Percentiles rank a stretch among this genome's conserved stretches.
These are phyloP conservation scores for Drosophila bocqueti DNA, from an alignment of 1,140 invertebrate genomes.

Conservation along the genomic window DNA sequence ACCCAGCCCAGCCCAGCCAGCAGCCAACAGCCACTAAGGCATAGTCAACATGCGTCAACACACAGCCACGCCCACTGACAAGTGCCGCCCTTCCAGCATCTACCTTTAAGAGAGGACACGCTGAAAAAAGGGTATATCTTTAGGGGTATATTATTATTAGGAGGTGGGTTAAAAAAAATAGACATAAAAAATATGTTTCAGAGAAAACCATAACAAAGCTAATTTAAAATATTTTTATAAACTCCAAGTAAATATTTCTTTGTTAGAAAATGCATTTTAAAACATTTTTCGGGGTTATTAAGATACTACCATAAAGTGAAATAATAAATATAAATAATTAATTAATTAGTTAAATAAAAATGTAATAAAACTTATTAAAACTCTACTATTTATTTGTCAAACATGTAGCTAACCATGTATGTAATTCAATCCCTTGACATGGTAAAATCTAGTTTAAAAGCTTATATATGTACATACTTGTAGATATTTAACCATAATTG, in stretches of 20 bases:
- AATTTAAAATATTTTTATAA: too few species aligned
- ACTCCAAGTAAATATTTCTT: too few species aligned
- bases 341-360: too few species aligned
- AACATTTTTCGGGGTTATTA: too few species aligned
- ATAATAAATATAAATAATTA: too few species aligned
- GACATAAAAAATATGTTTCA: too few species aligned
- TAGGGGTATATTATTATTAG: not conserved
- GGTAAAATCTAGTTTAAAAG: not conserved
- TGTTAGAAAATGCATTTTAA: too few species aligned
- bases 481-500: not conserved
- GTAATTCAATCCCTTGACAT: not conserved
- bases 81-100: conserved; percentile 20
- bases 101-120: not conserved
- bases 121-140: not conserved
- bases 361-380: too few species aligned
- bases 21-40: conserved; percentile 50
- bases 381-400: not conserved
- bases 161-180: too few species aligned
- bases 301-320: too few species aligned
- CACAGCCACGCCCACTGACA: conserved; percentile 42
- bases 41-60: conserved; percentile 66
- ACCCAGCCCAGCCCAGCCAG: not conserved
- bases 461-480: not conserved
- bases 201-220: too few species aligned
- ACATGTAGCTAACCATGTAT: not conserved